Evolutionary conservation across 2,888 invertebrate species (phyloP), one percentile per base, ranked within the genome.

Genomic region (Phalera bucephala): DNA sequence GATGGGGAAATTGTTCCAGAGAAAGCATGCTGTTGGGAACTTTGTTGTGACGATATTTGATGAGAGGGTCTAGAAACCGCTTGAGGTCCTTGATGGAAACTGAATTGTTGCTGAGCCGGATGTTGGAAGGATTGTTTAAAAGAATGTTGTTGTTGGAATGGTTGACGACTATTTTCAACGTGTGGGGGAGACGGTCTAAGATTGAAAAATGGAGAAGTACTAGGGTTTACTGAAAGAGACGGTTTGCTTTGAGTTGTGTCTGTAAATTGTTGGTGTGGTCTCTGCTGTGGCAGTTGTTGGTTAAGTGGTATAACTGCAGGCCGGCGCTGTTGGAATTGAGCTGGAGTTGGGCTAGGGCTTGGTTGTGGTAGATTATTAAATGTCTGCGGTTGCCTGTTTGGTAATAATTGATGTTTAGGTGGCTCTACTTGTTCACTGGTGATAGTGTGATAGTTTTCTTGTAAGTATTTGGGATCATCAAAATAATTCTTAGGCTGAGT

Each of bases 371-470:
- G 62, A 22, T 72, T 64, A 41, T 71, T 72, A 49, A 88, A 84
- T 27, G 66, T 73, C 49, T 80, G 82, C 23, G 73, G 55, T 25
- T 76, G 80, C 48, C 83, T 80, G 23, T 58, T 76, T 23, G 83
- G 85, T 15, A 77, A 43, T 17, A 68, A 47, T 56, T 87, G 89
- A n/a, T 86, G 81, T 58, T 90, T 87, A 12, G 82, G 71, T 22
- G 81, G 71, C 22, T 90, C 85, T 9, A 84, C 72, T 70, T 90
- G 85, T 40, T 90, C 89, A 2, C 83, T 85, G 12, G 89, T 89
- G 31, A 91, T 90, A 1, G 90, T 91, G 38, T 91, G 90, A 46
- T 91, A 91, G 48, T 91, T 91, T 59, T 91, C 89, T 66, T 90
- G 90, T 34, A 90, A 71, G 52, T 90, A 90, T 67, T 91, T 90